A percentile compares a stretch with the other conserved stretches of the same genome.
phyloP scores from a whole-genome alignment of 2,797 vertebrate species.

The Acanthornis magna region DNA sequence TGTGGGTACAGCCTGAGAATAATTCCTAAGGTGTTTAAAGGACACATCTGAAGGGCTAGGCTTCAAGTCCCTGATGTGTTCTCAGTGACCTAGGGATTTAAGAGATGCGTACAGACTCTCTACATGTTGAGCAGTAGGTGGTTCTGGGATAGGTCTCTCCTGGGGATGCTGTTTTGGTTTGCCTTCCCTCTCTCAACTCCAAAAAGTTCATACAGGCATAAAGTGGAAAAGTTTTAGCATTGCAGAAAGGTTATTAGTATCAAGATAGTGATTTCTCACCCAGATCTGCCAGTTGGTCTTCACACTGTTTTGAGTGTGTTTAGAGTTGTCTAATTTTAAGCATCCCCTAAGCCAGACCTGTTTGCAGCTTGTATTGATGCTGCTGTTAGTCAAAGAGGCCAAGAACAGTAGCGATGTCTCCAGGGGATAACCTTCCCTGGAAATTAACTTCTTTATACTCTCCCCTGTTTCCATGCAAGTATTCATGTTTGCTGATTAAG shows the following conservation, averaged over 20 bases:
- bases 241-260: not conserved
- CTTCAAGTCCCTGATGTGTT: not conserved
- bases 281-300: not conserved
- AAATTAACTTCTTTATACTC: not conserved
- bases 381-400: not conserved
- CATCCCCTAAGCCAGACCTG: not conserved
- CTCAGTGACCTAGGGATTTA: not conserved
- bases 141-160: not conserved
- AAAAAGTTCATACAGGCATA: not conserved
- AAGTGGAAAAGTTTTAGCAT: not conserved
- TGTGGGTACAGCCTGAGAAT: not conserved
- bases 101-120: not conserved
- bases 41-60: not conserved
- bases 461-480: not conserved
- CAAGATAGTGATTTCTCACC: not conserved
- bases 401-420: not conserved
- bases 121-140: accelerated
- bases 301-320: not conserved
- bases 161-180: not conserved
- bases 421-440: not conserved
- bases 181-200: not conserved
- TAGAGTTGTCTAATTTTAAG: not conserved
- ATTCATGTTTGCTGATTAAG: slow-evolving; percentile 1
- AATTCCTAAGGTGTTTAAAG: not conserved
- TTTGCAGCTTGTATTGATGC: accelerated